Base-by-base conservation (phyloP, 1,140 invertebrate species). In the Sitophilus oryzae region DNA sequence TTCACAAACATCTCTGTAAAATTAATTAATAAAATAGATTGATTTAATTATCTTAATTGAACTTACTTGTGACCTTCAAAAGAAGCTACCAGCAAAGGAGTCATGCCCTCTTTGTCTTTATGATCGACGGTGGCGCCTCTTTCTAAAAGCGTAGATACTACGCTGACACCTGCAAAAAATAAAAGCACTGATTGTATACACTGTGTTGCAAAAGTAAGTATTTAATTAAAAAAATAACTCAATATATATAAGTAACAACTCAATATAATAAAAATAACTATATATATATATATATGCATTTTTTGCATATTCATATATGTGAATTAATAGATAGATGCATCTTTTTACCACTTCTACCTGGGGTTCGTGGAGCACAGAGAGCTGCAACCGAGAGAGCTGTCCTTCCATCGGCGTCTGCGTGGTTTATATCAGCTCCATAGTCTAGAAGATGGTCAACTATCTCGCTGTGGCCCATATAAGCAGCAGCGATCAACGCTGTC, bases 331-430 rank as follows among this genome's bases (percentile, higher is more conserved):
- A n/a, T n/a, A n/a, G n/a, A n/a, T n/a, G n/a, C n/a, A n/a, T n/a
- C n/a, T n/a, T 40, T 14, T 30, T 30, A 30, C 25, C 25, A 30
- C 25, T 30, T 30, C 25, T 49, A 44, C 50, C 60, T 9, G 64
- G 64, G 64, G 86, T 89, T 35, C 89, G 83, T 5, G 90, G 88
- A 8, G 92, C 92, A 73, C 93, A 96, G 11, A 96, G 74, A 0
- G 92, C 89, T 1, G 92, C 93, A 11, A 93, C 92, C 58, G 83
- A 88, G n/a, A 93, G 75, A n/a, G 88, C 92, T 38, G 90, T 96
- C 64, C 93, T 79, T 35, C 91, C 92, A 71, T 96, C 93, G 48
- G 88, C 84, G 70, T 96, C 93, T 0, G 88, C 81, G 65, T 91
- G 86, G 73, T 93, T 86, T 15, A 93, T 88, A 66, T 89, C 79